Evolutionary conservation across 2,888 invertebrate species (phyloP), one percentile per base, ranked within the genome.

Genomic region (Lasioglossum vierecki): DNA sequence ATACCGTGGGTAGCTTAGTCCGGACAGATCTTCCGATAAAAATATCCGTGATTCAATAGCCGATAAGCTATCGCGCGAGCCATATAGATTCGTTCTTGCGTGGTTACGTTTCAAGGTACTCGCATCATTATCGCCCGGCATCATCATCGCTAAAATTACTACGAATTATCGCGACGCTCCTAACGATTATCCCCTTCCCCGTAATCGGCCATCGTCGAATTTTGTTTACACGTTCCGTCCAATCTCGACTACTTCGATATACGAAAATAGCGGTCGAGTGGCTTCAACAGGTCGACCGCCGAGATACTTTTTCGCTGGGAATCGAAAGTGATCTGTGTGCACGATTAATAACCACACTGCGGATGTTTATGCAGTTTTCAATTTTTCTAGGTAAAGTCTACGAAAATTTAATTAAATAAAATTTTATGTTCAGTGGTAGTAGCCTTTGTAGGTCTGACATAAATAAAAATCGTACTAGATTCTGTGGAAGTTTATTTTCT

Each of bases 141-240:
- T 81, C 88, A 86, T 92, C 91, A 90, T 89, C 90, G 91, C 91
- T 92, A 90, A 92, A 92, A 92, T 93, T 92, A 91, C 88, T 46
- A 85, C 84, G 68, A 88, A 88, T 84, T 80, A 75, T 76, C 80
- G 82, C 82, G 63, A 71, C 44, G 41, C 60, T 81, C 76, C 35
- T 75, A 73, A 76, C 66, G 75, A 82, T 79, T 86, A 75, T 66
- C 71, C 57, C 41, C 68, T 22, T 49, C 30, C 63, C 22, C 35
- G 8, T 11, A 68, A 84, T 84, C 78, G 2, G 5, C 74, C 44
- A 63, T 70, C 63, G 63, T 35, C 39, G 66, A 75, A 39, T 66
- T 75, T 75, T 71, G 15, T 72, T 72, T 81, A 49, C 76, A 46
- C 68, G 76, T 76, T 26, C 41, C 49, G 4, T 30, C 39, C 71